A percentile compares a stretch with the other conserved stretches of the same genome.
These are phyloP conservation scores for Drosophila paucipuncta DNA, from an alignment of 2,888 invertebrate genomes.

Conservation along the genomic window DNA sequence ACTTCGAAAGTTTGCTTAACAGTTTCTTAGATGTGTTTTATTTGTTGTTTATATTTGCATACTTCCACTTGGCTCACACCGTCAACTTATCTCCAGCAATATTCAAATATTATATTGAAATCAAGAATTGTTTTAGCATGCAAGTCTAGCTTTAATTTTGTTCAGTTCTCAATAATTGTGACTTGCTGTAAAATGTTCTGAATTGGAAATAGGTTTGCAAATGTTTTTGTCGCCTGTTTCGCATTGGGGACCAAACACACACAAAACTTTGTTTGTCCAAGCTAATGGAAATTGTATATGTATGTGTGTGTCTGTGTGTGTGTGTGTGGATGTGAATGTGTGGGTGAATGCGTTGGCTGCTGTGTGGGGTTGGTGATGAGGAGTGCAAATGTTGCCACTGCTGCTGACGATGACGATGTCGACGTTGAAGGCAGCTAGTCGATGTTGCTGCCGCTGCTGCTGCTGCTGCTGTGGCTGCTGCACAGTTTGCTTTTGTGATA, in stretches of 20 bases:
- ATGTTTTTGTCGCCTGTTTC: slow-evolving; percentile 71
- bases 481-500: slow-evolving; percentile 83
- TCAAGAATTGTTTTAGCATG: background rate
- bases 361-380: background rate
- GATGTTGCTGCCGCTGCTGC: slow-evolving; percentile 43
- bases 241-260: slow-evolving; percentile 58
- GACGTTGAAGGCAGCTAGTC: slow-evolving; percentile 64
- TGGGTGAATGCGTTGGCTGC: slow-evolving; percentile 14
- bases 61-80: background rate
- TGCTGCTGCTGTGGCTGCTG: slow-evolving; percentile 65
- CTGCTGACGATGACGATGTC: slow-evolving; percentile 46
- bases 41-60: background rate
- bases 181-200: slow-evolving; percentile 11
- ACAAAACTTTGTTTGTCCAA: slow-evolving; percentile 79
- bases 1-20: background rate
- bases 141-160: background rate
- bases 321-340: slow-evolving; percentile 11
- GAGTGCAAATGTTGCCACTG: slow-evolving; percentile 56
- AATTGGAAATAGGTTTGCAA: slow-evolving; percentile 23
- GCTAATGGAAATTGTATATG: slow-evolving; percentile 82
- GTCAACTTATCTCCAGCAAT: background rate
- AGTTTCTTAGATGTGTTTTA: background rate
- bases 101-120: background rate
- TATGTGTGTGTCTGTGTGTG: slow-evolving; percentile 34
- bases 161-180: background rate